Base-by-base conservation (phyloP, 2,888 invertebrate genomes). In the Drosophila robusta region DNA sequence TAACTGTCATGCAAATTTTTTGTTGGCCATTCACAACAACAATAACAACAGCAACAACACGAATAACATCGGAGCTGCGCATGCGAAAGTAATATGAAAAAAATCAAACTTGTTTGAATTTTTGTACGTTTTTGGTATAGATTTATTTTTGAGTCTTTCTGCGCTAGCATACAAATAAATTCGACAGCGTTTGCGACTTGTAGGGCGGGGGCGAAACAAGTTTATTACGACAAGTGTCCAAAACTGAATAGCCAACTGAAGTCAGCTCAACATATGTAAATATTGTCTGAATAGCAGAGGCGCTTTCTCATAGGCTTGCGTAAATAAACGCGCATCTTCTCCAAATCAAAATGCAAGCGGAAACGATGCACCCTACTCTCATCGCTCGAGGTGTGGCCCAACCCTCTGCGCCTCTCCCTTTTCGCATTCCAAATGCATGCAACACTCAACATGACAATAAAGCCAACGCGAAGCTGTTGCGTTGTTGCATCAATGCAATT, bases 1-100 rank as follows among this genome's bases (percentile, higher is more conserved):
- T 75, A 68, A 51, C 69, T 71, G 76, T 75, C 87, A 86, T 80
- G 80, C 84, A 72, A 86, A 80, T 86, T 86, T 62, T 52, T 39
- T 22, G 34, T 64, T 54, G 14, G 16, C 51, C 55, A 57, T 51
- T 47, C 34, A 49, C 47, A 50, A 14, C 50, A 44, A 47, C 12
- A 65, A 36, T 32, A 58, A 50, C 11, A 29, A 24, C 49, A 24
- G 11, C 47, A 47, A 26, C 9, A n/a, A 6, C 9, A 41, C 4
- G 8, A 18, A 24, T 54, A 52, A 12, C 38, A 39, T 47, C 50
- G 24, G n/a, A 32, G 80, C 70, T 82, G 71, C 76, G 76, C 76
- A 86, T 80, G 80, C 71, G 72, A 76, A 75, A 60, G 18, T 63
- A n/a, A 26, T 68, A 18, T 16, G 14, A 18, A 44, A 38, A 32